Evolutionary conservation across 2,888 invertebrate genomes (phyloP), one percentile per base, ranked within the genome.

Genomic region (Chrysina gloriosa): DNA sequence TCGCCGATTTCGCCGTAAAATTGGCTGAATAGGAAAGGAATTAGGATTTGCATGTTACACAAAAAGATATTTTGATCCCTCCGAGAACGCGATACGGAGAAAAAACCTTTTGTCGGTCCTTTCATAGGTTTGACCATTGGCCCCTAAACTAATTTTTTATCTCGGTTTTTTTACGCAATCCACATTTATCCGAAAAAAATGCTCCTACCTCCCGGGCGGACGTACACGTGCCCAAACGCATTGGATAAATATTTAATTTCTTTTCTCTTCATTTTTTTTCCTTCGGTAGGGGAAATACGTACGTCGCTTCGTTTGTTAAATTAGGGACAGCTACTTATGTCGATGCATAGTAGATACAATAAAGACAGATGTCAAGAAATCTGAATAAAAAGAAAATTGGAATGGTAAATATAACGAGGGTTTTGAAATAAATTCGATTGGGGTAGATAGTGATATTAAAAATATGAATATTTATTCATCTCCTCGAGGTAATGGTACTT

Each of bases 41-140:
- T 79, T 78, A 77, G 71, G 74, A 75, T 77, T 77, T 77, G 77
- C 77, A 77, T 74, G 76, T 75, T 69, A 50, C 64, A 69, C 70
- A 75, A 78, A 77, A 77, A 77, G 75, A 74, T 79, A 77, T 78
- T 78, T 75, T 77, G 78, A 78, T 79, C 79, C 77, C 77, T 69
- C 58, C 52, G 39, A 16, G 27, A 47, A 39, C 29, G 25, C 9
- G 21, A 31, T 23, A 42, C 16, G 27, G 16, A 71, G 76, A 78
- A 77, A 78, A 76, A 74, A 47, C 72, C 65, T 70, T 75, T 78
- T 78, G 76, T 79, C 70, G 69, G 50, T 71, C 71, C 72, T 71
- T 72, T 73, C 73, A 77, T 76, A 65, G 74, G 76, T 78, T 77
- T 80, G 81, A 81, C 81, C 80, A 80, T 78, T 80, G 80, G 78